Conservation (phyloP, 2,888 invertebrate species). For the Aspidiotus destructor region DNA sequence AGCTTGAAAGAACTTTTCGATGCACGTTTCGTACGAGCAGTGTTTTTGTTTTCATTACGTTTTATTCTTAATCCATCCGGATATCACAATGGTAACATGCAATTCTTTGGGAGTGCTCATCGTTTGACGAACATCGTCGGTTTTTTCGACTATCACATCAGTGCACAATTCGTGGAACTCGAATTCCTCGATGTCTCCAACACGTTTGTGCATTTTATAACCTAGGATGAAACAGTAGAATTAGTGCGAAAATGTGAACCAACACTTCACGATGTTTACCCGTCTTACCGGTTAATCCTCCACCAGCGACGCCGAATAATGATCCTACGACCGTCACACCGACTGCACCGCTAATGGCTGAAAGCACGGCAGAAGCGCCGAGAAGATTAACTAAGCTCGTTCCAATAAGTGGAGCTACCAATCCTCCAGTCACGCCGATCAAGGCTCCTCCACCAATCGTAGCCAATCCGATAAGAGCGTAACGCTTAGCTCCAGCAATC, state of each 20-base stretch:
- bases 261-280: neutral
- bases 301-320: slow-evolving; percentile 58
- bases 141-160: neutral
- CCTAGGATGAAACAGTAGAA: slow-evolving; percentile 41
- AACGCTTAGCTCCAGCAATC: slow-evolving; percentile 50
- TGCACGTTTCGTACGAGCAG: neutral
- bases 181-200: slow-evolving; percentile 59
- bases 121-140: neutral
- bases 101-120: slow-evolving; percentile 42
- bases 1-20: neutral
- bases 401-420: slow-evolving; percentile 56
- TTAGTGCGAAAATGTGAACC: neutral
- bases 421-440: slow-evolving; percentile 55
- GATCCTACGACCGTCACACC: slow-evolving; percentile 51
- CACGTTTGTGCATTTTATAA: slow-evolving; percentile 58
- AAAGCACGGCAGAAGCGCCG: slow-evolving; percentile 42
- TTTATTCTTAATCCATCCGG: slow-evolving; percentile 55
- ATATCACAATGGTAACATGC: slow-evolving; percentile 53
- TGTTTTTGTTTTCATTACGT: slow-evolving; percentile 35
- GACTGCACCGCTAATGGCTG: slow-evolving; percentile 47
- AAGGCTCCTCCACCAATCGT: slow-evolving; percentile 55
- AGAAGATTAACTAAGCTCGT: slow-evolving; percentile 47
- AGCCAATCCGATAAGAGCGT: slow-evolving; percentile 54
- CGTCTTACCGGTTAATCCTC: slow-evolving; percentile 50
- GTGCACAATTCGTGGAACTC: slow-evolving; percentile 48